Conservation (phyloP, 2,888 invertebrate genomes). For the Heliconius charithonia region DNA sequence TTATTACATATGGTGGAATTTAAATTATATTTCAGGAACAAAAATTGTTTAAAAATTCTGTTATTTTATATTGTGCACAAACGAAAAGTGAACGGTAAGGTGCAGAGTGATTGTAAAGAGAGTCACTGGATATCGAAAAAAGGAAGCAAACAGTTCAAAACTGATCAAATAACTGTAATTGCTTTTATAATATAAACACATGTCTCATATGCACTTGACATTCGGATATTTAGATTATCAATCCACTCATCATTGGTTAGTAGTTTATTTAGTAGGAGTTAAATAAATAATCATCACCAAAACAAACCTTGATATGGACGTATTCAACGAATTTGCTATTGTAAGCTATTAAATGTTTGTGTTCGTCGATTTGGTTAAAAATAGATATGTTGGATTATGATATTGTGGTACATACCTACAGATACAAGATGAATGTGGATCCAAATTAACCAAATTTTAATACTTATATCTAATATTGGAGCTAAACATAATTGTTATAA, state of each 20-base stretch:
- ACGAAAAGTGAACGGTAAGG: too few species aligned
- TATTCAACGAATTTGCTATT: conserved; percentile 18
- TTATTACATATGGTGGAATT: too few species aligned
- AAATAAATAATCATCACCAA: conserved; percentile 4
- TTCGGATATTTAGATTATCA: conserved; percentile 15
- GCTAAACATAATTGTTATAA: not conserved
- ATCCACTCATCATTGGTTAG: not conserved
- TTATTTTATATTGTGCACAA: too few species aligned
- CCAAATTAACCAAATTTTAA: not conserved
- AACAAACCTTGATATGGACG: conserved; percentile 10
- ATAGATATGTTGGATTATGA: not conserved
- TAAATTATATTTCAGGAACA: too few species aligned
- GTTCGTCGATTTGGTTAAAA: not conserved
- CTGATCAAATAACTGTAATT: not conserved
- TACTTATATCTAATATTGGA: not conserved
- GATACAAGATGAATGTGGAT: not conserved
- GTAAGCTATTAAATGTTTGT: not conserved
- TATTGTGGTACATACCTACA: not conserved
- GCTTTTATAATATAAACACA: not conserved
- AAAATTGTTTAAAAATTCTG: too few species aligned
- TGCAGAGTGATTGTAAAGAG: too few species aligned
- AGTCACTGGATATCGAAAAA: too few species aligned
- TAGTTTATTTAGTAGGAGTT: not conserved
- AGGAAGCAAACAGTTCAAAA: not conserved
- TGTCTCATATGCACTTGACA: not conserved